Evolutionary conservation across 2,113 vertebrate genomes (phyloP).

Genomic region (Triplophysa dalaica): DNA sequence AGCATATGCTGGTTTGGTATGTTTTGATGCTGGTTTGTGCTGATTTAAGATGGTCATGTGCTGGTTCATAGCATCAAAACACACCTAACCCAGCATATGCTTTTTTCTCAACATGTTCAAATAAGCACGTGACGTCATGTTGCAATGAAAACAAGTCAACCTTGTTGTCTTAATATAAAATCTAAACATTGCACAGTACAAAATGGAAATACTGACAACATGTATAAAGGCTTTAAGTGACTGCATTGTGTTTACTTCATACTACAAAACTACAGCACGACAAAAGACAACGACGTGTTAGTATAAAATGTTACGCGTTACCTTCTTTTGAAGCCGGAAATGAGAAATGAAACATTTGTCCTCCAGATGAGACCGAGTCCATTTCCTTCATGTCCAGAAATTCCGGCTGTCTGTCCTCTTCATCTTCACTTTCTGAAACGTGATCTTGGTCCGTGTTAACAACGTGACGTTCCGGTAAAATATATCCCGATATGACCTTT

Average conservation of each 20-base stretch:
- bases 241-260: neutral
- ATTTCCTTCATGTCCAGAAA: constrained; percentile 60
- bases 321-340: constrained; percentile 38
- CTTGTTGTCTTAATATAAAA: too few relatives aligned
- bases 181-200: too few relatives aligned
- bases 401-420: constrained; percentile 48
- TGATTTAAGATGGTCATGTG: too few relatives aligned
- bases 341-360: constrained; percentile 18
- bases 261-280: neutral
- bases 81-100: too few relatives aligned
- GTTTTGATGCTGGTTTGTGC: too few relatives aligned
- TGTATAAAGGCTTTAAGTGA: neutral
- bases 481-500: constrained; percentile 44
- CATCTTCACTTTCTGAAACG: constrained; percentile 37
- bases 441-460: neutral
- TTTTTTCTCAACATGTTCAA: too few relatives aligned
- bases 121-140: too few relatives aligned
- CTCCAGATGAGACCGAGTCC: constrained; percentile 43
- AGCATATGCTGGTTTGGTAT: too few relatives aligned
- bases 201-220: neutral
- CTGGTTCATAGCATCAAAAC: too few relatives aligned
- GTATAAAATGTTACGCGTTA: neutral
- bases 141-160: too few relatives aligned
- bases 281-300: neutral
- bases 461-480: constrained; percentile 38